Evolutionary conservation across 53 echinoderm and acorn worm genomes (phyloP).

Genomic region (Temnopleurus reevesii): DNA sequence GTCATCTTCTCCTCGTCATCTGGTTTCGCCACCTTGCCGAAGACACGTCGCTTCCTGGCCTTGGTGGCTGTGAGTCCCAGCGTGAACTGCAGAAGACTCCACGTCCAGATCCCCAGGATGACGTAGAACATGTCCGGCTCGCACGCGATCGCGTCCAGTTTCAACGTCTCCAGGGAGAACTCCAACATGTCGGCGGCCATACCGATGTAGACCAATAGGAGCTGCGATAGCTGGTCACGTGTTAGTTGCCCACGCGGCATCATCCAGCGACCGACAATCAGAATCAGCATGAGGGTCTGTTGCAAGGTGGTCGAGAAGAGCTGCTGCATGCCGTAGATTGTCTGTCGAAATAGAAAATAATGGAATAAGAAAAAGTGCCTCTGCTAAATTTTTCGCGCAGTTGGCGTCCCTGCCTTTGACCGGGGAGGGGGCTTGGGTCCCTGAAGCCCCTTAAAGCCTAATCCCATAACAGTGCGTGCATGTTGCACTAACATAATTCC

Average conservation of each 20-base stretch:
- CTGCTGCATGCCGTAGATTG: conserved; percentile 63
- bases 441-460: no score
- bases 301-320: conserved; percentile 77
- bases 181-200: conserved; percentile 99
- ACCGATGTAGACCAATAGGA: conserved; percentile 93
- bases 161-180: conserved; percentile 83
- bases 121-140: conserved; percentile 60
- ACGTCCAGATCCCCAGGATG: conserved; percentile 84
- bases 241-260: conserved; percentile 86
- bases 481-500: no score
- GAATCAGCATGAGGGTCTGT: conserved; percentile 85
- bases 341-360: conserved; percentile 43
- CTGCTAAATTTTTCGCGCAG: no score
- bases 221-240: conserved; percentile 92
- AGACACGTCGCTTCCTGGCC: conserved; percentile 73
- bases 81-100: conserved; percentile 90
- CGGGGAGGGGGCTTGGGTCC: no score
- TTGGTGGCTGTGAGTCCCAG: conserved; percentile 87
- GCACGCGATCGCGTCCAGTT: conserved; percentile 76
- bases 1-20: conserved; percentile 41
- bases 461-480: no score
- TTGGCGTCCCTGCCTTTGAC: no score
- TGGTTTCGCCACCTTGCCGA: conserved; percentile 57
- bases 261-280: conserved; percentile 90
- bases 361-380: no score